Conservation (phyloP, 2,113 vertebrate genomes). For the Poeciliopsis turrubarensis region DNA sequence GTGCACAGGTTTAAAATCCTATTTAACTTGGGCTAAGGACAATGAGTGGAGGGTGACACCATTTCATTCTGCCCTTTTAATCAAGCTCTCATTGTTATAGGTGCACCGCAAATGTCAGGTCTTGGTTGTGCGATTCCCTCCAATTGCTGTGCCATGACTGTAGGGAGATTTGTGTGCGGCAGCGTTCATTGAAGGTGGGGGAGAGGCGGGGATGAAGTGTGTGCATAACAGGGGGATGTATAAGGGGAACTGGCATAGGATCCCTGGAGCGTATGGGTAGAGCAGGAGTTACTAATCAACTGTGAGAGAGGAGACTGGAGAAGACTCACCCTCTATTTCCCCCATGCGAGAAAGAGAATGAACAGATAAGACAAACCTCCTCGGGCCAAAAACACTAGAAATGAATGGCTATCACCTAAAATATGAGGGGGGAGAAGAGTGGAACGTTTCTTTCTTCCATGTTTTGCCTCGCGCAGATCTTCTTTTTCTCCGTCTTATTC, state of each 20-base stretch:
- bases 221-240: constrained; percentile 67
- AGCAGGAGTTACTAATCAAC: constrained; percentile 77
- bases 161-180: constrained; percentile 52
- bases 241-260: constrained; percentile 71
- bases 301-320: constrained; percentile 64
- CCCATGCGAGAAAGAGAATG: constrained; percentile 57
- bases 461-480: constrained; percentile 21
- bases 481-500: constrained; percentile 12
- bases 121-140: constrained; percentile 62
- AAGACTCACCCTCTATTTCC: constrained; percentile 66
- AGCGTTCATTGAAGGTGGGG: constrained; percentile 28
- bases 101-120: constrained; percentile 70
- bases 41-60: constrained; percentile 61
- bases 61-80: constrained; percentile 76
- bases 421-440: constrained; percentile 28
- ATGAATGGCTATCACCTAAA: constrained; percentile 70
- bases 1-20: constrained; percentile 68
- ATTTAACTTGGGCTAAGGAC: constrained; percentile 71
- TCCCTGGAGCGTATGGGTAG: constrained; percentile 70
- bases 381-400: constrained; percentile 64
- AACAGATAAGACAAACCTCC: constrained; percentile 73
- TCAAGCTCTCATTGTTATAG: constrained; percentile 72
- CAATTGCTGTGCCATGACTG: constrained; percentile 65
- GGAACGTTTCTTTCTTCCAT: constrained; percentile 33
- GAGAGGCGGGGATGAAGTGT: constrained; percentile 28